Conservation (phyloP, 2,113 vertebrate species). For the Turnix velox region DNA sequence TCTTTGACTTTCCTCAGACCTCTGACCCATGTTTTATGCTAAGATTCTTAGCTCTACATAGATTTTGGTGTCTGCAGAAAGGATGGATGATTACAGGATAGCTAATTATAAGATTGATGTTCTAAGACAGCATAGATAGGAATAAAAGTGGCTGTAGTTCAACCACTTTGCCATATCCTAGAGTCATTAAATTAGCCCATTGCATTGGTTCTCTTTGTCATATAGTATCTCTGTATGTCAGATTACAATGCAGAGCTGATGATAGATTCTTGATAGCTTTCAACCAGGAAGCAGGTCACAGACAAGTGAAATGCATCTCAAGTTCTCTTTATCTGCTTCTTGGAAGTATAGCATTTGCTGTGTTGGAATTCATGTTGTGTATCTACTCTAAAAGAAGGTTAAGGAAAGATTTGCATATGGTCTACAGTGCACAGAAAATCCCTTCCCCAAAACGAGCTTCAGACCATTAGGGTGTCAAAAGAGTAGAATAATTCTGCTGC, state of each 20-base stretch:
- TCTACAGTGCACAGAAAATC: neutral
- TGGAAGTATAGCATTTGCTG: neutral
- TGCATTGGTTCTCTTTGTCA: neutral
- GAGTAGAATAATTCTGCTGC: neutral
- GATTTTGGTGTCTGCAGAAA: neutral
- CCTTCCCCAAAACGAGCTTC: neutral
- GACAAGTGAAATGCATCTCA: neutral
- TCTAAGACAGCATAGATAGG: neutral
- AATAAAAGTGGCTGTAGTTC: neutral
- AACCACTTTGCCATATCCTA: neutral
- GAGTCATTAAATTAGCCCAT: neutral
- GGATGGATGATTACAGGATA: neutral
- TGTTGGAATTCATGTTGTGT: neutral
- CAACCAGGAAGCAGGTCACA: neutral
- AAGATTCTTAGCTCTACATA: neutral
- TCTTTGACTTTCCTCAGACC: neutral
- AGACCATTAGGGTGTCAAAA: neutral
- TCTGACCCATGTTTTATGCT: neutral
- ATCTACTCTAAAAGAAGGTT: neutral
- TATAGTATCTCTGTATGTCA: neutral
- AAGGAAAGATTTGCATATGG: neutral
- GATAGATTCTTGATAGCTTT: neutral
- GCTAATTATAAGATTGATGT: neutral
- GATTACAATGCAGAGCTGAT: neutral
- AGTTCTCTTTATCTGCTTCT: neutral